Base-by-base conservation (phyloP, 2,113 vertebrate genomes). In the Charadrius vociferus region DNA sequence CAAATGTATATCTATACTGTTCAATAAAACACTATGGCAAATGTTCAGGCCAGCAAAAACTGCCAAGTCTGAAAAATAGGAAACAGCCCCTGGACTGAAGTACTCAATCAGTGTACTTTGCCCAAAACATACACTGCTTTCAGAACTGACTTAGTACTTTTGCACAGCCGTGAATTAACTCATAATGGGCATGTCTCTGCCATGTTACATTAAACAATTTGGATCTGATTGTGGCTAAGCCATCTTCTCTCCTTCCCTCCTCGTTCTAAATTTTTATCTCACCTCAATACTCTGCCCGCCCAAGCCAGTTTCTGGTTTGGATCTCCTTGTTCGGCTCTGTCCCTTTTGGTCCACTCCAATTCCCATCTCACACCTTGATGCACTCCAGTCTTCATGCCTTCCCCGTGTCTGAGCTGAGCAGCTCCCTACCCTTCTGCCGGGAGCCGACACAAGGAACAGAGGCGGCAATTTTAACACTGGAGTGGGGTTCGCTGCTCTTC, bases 171-270 rank as follows among this genome's bases (percentile, higher is more conserved):
- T 7, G 70, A 71, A 62, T 79, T 27, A 88, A 19, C 65, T 74
- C 18, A 10, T 34, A 47, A 49, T 0, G 6, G 20, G 30, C 10
- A 47, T 0, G 1, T n/a, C 7, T 58, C 68, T 72, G 45, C 13
- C 83, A 8, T 2, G 3, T 17, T 29, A 45, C 47, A n/a, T 21
- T 7, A 10, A 43, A 26, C 4, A 39, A 23, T 26, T 20, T 24
- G n/a, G 29, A 27, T 32, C 34, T n/a, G 23, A n/a, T 14, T 8
- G 30, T 6, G 15, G 18, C 27, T 21, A 16, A 79, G 18, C 26
- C 79, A 70, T 39, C 14, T 56, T n/a, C 67, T 43, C 34, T 30
- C 41, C 27, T 47, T 49, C 41, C 36, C 26, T 83, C 36, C 20
- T 5, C 43, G 43, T 86, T 39, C 49, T 55, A 52, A 3, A 34